Evolutionary conservation across 1,140 invertebrate genomes (phyloP), one percentile per base, ranked within the genome.

Genomic region (Arion vulgaris): DNA sequence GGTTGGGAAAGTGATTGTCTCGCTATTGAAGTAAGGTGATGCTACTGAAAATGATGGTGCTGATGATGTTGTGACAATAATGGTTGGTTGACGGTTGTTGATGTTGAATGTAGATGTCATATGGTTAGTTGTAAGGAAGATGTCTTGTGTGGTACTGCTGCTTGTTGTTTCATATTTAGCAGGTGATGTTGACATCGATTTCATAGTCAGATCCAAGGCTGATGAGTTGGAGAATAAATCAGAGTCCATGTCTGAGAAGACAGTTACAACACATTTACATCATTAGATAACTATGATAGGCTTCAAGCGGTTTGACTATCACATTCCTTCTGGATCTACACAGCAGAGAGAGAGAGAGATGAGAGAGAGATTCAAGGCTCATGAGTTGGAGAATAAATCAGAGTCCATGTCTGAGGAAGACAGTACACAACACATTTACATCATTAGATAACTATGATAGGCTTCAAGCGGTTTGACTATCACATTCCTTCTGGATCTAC

Each of bases 351-450:
- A n/a, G n/a, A n/a, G n/a, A n/a, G n/a, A n/a, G n/a, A n/a, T n/a
- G n/a, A n/a, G n/a, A n/a, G n/a, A n/a, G n/a, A n/a, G n/a, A n/a
- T n/a, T n/a, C n/a, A n/a, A n/a, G 41, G 88, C 86, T 26, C 74
- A 49, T 15, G 62, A 86, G 74, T 78, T 85, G 49, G 84, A 83
- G 78, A 91, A 87, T 36, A 91, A 85, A 32, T 89, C 87, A 4
- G 86, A 80, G 74, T 89, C 90, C 71, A 89, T 84, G 69, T 91
- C 90, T 91, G 82, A 38, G 62, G n/a, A n/a, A n/a, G n/a, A n/a
- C n/a, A n/a, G n/a, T n/a, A n/a, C n/a, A n/a, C n/a, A n/a, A n/a
- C n/a, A n/a, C n/a, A n/a, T n/a, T n/a, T n/a, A n/a, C n/a, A n/a
- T n/a, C n/a, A n/a, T n/a, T n/a, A 49, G 45, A 49, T 19, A 49